These are phyloP conservation scores for Lottia gigantea DNA, from an alignment of 2,888 invertebrate species.

Conservation along the genomic window DNA sequence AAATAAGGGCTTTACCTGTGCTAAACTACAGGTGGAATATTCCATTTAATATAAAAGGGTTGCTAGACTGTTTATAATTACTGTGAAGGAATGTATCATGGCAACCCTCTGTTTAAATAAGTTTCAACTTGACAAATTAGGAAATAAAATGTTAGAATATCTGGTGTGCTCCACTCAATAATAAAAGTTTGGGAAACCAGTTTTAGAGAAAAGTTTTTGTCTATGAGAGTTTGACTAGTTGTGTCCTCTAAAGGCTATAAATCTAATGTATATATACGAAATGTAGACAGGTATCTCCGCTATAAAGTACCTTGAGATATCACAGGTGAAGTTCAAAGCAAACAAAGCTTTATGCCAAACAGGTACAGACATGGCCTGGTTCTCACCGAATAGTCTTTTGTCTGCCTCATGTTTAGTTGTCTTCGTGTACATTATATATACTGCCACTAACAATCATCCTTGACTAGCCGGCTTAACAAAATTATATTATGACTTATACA, in stretches of 20 bases:
- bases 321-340: slow-evolving; percentile 11
- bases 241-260: slow-evolving; percentile 10
- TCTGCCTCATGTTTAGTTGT: slow-evolving; percentile 5
- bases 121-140: no score
- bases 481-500: no score
- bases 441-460: neutral
- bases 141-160: no score
- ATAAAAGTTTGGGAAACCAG: no score
- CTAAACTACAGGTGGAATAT: neutral
- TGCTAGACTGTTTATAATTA: no score
- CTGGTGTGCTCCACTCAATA: no score
- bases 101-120: no score
- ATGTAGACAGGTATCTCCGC: slow-evolving; percentile 4
- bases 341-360: slow-evolving; percentile 11
- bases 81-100: no score
- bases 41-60: neutral
- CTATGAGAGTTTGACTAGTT: neutral
- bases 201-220: no score
- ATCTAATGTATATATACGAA: slow-evolving; percentile 7
- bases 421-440: neutral
- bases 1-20: slow-evolving; percentile 10
- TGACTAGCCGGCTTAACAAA: no score
- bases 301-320: slow-evolving; percentile 11
- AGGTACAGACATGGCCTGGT: slow-evolving; percentile 11
- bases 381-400: slow-evolving; percentile 11